phyloP scores from a whole-genome alignment of 2,888 invertebrate species.

The Cosmorhoe ocellata region DNA sequence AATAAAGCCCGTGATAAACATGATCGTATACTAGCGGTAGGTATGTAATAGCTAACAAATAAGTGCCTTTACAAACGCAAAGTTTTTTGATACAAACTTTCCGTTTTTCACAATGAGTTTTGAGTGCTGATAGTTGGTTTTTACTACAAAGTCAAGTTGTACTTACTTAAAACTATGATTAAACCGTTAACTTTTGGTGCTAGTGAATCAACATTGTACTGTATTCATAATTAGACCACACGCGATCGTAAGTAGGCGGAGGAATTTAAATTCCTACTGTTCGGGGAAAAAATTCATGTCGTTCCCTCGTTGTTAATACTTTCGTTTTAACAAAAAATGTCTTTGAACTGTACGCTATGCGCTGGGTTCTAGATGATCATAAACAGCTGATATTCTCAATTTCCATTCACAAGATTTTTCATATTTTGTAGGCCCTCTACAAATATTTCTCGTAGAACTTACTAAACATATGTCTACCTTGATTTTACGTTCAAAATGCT shows the following conservation, averaged over 20 bases:
- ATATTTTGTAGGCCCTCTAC: too few relatives aligned
- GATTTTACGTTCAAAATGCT: too few relatives aligned
- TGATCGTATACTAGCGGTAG: background rate
- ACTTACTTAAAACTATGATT: too few relatives aligned
- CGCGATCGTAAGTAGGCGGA: slow-evolving; percentile 71
- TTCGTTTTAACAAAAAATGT: slow-evolving; percentile 72
- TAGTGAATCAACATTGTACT: slow-evolving; percentile 46
- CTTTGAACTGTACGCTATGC: slow-evolving; percentile 70
- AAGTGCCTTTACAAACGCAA: too few relatives aligned
- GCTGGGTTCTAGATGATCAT: slow-evolving; percentile 44
- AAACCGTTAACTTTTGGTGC: background rate
- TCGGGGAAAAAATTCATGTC: slow-evolving; percentile 74
- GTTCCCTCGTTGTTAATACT: slow-evolving; percentile 64
- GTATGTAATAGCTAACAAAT: too few relatives aligned
- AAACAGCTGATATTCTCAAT: background rate
- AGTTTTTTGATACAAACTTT: too few relatives aligned
- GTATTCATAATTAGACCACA: slow-evolving; percentile 79
- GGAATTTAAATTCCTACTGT: slow-evolving; percentile 74
- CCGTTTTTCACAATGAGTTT: too few relatives aligned
- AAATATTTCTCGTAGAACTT: too few relatives aligned
- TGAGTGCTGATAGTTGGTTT: too few relatives aligned
- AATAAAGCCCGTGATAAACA: background rate
- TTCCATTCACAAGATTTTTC: too few relatives aligned
- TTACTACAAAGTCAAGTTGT: too few relatives aligned
- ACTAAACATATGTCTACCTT: too few relatives aligned